Percentiles rank a stretch among this genome's conserved stretches.
Evolutionary conservation across 2,888 invertebrate genomes (phyloP).

Genomic region (Athripsodes cinereus): DNA sequence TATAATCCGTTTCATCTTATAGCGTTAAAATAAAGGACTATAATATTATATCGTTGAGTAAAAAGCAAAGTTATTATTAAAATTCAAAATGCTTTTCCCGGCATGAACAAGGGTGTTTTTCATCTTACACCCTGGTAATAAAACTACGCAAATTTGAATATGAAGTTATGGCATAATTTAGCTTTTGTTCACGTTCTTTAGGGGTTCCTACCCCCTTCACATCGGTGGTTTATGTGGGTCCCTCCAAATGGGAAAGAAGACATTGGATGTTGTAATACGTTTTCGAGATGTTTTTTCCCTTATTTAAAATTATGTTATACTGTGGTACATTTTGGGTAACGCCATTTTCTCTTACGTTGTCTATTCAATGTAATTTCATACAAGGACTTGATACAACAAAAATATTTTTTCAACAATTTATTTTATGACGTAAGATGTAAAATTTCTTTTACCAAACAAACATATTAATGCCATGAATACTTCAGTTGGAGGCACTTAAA

Average conservation of each 20-base stretch:
- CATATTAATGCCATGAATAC: too few species aligned
- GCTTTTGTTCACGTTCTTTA: conserved; percentile 16
- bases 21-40: too few species aligned
- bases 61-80: conserved; percentile 8
- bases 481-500: too few species aligned
- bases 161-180: conserved; percentile 17
- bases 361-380: too few species aligned
- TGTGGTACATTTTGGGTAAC: too few species aligned
- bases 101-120: neutral
- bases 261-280: neutral
- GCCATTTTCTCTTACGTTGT: too few species aligned
- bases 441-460: too few species aligned
- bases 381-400: too few species aligned
- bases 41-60: neutral
- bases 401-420: too few species aligned
- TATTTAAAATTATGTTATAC: too few species aligned
- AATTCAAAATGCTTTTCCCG: conserved; percentile 14
- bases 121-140: conserved; percentile 9
- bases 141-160: conserved; percentile 20
- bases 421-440: too few species aligned
- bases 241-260: neutral
- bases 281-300: neutral
- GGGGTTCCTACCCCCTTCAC: conserved; percentile 7
- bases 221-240: neutral
- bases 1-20: too few species aligned